A percentile compares a stretch with the other conserved stretches of the same genome.
These are phyloP conservation scores for Hypotaenidia okinawae DNA, from an alignment of 2,797 vertebrate genomes.

Conservation along the genomic window DNA sequence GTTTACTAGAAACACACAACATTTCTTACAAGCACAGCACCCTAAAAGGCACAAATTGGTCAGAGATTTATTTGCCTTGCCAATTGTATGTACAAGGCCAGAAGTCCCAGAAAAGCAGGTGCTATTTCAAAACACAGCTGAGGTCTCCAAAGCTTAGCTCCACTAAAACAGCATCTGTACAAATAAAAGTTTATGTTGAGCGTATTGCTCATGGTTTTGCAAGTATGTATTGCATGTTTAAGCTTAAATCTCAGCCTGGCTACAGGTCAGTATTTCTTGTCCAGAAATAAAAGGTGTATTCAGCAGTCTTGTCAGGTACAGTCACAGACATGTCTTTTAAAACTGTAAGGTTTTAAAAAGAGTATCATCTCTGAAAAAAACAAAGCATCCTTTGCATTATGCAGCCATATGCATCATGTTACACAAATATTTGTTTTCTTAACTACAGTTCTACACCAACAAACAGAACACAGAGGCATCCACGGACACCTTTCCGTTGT, in stretches of 20 bases:
- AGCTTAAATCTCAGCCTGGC: background rate
- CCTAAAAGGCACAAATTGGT: background rate
- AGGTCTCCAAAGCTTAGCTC: slow-evolving; percentile 22
- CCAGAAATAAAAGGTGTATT: background rate
- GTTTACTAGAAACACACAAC: background rate
- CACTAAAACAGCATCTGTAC: background rate
- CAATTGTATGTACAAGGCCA: background rate
- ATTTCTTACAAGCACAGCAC: background rate
- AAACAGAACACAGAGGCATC: background rate
- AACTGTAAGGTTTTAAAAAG: background rate
- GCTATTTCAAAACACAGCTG: slow-evolving; percentile 35
- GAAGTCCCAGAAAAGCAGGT: slow-evolving; percentile 8
- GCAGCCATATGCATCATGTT: rapidly evolving
- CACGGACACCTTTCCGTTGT: background rate
- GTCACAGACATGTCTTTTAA: background rate
- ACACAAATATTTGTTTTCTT: background rate
- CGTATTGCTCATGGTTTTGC: background rate
- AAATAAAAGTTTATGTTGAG: slow-evolving; percentile 6
- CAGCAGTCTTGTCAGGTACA: background rate
- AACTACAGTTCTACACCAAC: background rate
- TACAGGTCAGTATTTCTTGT: background rate
- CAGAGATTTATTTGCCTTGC: background rate
- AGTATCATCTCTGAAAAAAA: background rate
- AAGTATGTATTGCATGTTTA: background rate
- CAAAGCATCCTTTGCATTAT: background rate